phyloP scores from a whole-genome alignment of 2,888 invertebrate species.

The Azorinus chamasolen region DNA sequence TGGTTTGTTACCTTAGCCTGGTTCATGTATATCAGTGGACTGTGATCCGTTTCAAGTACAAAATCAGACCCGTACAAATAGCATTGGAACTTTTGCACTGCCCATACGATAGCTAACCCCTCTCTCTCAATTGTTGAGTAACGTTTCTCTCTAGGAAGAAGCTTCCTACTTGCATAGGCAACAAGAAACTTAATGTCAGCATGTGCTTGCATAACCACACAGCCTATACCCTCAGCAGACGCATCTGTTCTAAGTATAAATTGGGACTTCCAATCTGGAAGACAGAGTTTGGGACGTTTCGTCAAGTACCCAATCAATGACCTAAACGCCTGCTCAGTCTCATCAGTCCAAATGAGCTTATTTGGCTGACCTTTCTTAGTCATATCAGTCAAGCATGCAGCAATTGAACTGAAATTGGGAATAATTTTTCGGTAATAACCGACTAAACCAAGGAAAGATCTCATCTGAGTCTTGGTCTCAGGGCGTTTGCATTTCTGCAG shows the following conservation, averaged over 20 bases:
- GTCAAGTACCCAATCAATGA: constrained; percentile 10
- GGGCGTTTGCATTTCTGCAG: constrained; percentile 20
- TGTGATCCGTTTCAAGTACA: no score
- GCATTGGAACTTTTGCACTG: no score
- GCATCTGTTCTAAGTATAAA: constrained; percentile 29
- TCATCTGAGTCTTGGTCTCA: constrained; percentile 15
- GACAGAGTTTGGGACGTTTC: constrained; percentile 10
- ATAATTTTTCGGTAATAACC: constrained; percentile 49
- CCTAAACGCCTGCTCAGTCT: constrained; percentile 15
- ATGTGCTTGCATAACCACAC: not conserved
- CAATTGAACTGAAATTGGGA: constrained; percentile 53
- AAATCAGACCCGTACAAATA: no score
- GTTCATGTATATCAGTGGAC: no score
- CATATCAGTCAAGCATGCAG: constrained; percentile 54
- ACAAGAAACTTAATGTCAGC: not conserved
- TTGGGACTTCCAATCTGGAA: constrained; percentile 14
- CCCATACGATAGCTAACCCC: no score
- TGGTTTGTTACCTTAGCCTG: no score
- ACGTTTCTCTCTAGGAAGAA: no score
- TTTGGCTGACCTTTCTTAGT: constrained; percentile 43
- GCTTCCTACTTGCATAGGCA: no score
- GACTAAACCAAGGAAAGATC: constrained; percentile 40
- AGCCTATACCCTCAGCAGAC: not conserved
- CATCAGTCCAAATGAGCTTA: constrained; percentile 16
- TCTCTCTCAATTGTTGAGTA: no score